A percentile compares a stretch with the other conserved stretches of the same genome.
Evolutionary conservation across 2,113 vertebrate species (phyloP).

Genomic region (Fregetta grallaria): DNA sequence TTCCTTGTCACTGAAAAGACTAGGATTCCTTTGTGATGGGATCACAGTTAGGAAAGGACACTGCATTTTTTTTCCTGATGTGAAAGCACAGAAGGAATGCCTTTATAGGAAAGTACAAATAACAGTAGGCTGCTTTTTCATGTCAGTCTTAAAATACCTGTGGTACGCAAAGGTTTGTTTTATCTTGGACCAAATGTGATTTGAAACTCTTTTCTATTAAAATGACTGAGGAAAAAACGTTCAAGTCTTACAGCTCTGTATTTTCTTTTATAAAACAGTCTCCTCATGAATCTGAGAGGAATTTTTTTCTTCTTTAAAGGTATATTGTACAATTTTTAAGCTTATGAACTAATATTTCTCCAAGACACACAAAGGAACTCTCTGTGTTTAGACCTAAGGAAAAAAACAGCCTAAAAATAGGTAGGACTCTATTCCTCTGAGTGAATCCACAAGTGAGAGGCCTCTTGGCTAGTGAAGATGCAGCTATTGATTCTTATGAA

Average conservation of each 20-base stretch:
- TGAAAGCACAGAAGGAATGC: neutral
- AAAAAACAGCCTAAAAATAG: neutral
- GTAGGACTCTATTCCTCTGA: neutral
- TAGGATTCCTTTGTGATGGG: neutral
- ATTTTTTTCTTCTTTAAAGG: neutral
- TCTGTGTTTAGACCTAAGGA: neutral
- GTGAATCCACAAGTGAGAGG: neutral
- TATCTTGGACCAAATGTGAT: neutral
- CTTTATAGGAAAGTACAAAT: neutral
- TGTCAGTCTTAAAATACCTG: neutral
- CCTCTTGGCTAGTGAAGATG: neutral
- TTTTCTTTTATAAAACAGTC: neutral
- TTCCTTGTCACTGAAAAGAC: neutral
- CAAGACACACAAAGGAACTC: neutral
- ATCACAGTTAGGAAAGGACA: neutral
- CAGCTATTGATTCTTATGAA: neutral
- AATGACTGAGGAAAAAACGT: neutral
- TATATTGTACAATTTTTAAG: neutral
- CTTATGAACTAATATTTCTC: neutral
- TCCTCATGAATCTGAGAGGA: neutral
- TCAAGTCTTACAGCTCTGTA: neutral
- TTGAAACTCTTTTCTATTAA: neutral
- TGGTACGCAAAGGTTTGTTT: neutral
- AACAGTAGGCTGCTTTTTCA: neutral
- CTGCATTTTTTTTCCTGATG: neutral